phyloP scores from a whole-genome alignment of 2,113 vertebrate species.

The Leptocoma aspasia region DNA sequence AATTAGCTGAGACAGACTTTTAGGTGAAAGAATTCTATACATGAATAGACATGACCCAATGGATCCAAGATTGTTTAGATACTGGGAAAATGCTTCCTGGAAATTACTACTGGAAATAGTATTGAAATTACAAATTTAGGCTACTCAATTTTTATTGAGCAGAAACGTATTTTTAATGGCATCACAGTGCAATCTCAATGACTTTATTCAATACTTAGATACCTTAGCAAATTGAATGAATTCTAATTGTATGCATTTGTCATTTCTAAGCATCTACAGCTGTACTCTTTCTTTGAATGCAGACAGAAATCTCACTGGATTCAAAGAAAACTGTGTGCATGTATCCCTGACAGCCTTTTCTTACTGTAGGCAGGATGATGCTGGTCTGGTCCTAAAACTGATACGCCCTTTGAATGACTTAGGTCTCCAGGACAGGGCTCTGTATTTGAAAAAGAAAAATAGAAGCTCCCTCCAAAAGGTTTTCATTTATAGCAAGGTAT shows the following conservation, averaged over 20 bases:
- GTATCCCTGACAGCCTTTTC: not conserved
- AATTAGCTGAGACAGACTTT: not conserved
- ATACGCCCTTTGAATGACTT: not conserved
- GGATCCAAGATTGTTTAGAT: not conserved
- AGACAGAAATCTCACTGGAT: not conserved
- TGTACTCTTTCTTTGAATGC: not conserved
- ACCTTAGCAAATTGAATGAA: not conserved
- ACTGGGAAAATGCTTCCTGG: not conserved
- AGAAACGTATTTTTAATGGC: not conserved
- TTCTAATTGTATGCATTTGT: not conserved
- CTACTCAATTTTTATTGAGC: not conserved
- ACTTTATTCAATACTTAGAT: not conserved
- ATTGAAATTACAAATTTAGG: not conserved
- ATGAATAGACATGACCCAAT: not conserved
- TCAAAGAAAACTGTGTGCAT: not conserved
- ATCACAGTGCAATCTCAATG: not conserved
- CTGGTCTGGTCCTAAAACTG: not conserved
- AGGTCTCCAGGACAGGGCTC: not conserved
- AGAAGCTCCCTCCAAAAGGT: not conserved
- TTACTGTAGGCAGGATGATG: not conserved
- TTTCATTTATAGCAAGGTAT: not conserved
- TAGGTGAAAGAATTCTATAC: not conserved
- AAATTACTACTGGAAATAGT: not conserved
- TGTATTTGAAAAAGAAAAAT: slow-evolving; percentile 11
- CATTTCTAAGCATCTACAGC: not conserved